Evolutionary conservation across 1,140 invertebrate species (phyloP).

Genomic region (Lepidurus packardi): DNA sequence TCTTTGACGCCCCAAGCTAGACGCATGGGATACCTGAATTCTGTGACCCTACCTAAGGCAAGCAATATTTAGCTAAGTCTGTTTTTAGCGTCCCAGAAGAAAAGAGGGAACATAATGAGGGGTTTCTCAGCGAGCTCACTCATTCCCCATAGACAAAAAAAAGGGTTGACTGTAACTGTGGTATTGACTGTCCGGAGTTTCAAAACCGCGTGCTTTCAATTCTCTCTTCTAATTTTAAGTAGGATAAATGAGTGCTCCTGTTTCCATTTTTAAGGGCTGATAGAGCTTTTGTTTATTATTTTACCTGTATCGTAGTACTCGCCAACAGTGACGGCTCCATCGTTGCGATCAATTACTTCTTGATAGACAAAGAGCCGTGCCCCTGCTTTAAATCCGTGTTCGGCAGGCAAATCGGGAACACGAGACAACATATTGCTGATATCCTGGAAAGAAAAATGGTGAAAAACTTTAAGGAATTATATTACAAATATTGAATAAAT

Average conservation of each 20-base stretch:
- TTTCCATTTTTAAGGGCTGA: not conserved
- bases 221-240: too few species aligned
- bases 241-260: not conserved
- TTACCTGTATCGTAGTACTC: constrained; percentile 36
- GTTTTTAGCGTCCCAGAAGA: not conserved
- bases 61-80: not conserved
- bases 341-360: constrained; percentile 53
- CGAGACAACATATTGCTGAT: constrained; percentile 43
- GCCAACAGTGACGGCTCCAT: constrained; percentile 34
- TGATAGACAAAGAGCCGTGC: constrained; percentile 47
- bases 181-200: too few species aligned
- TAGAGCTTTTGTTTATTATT: not conserved
- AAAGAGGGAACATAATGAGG: too few species aligned
- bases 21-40: constrained; percentile 60
- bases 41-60: constrained; percentile 58
- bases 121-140: too few species aligned
- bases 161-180: too few species aligned
- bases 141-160: too few species aligned
- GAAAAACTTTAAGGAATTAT: not conserved
- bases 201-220: too few species aligned
- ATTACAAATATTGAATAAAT: not conserved
- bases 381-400: constrained; percentile 41
- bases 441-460: constrained; percentile 42
- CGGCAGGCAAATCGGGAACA: constrained; percentile 42
- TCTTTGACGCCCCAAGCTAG: constrained; percentile 46